phyloP scores from a whole-genome alignment of 2,888 invertebrate species.

The Plebejus melissa region DNA sequence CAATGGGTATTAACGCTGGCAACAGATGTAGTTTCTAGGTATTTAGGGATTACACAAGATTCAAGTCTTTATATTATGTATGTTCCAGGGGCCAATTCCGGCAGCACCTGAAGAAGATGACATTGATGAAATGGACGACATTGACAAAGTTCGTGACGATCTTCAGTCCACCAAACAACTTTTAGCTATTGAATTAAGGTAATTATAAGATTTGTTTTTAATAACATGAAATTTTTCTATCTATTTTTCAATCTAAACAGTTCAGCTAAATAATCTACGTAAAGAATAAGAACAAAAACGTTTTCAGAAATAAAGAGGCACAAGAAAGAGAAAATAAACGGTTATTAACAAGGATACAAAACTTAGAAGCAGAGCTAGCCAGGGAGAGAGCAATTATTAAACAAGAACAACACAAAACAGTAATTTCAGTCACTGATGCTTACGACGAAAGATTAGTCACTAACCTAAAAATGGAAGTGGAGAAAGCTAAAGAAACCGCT shows the following conservation, averaged over 20 bases:
- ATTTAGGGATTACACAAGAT: neutral
- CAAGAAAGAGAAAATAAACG: conserved; percentile 92
- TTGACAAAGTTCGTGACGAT: conserved; percentile 93
- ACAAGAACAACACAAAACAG: conserved; percentile 74
- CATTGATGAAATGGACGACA: conserved; percentile 93
- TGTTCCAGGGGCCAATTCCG: conserved; percentile 39
- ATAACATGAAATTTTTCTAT: neutral
- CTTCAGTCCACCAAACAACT: conserved; percentile 95
- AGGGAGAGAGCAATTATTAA: conserved; percentile 81
- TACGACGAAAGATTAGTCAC: conserved; percentile 83
- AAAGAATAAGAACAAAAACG: neutral
- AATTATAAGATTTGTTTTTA: conserved; percentile 30
- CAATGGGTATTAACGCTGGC: neutral
- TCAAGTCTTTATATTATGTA: conserved; percentile 13
- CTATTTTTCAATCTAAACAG: neutral
- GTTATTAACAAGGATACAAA: conserved; percentile 86
- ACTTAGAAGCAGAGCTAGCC: conserved; percentile 89
- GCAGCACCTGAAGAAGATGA: conserved; percentile 81
- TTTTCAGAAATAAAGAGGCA: conserved; percentile 86
- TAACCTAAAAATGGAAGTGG: conserved; percentile 85
- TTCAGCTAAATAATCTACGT: neutral
- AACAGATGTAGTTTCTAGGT: too few species aligned
- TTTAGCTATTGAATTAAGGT: conserved; percentile 88
- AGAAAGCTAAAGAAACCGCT: conserved; percentile 86
- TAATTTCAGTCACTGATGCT: conserved; percentile 75